These are phyloP conservation scores for Pogoniulus pusillus DNA, from an alignment of 2,797 vertebrate species.

Conservation along the genomic window DNA sequence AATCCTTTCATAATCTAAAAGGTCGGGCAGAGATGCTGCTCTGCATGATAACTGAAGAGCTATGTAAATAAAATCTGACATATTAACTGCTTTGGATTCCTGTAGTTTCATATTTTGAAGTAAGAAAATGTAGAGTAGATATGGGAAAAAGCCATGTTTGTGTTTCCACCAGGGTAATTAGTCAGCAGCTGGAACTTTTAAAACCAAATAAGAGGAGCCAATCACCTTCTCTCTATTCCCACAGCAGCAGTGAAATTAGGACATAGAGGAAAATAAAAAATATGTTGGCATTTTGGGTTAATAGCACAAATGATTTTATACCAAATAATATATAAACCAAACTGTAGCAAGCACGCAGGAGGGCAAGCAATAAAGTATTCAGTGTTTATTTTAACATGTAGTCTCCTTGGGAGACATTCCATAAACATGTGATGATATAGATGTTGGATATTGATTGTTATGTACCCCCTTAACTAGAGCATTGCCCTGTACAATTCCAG, in stretches of 20 bases:
- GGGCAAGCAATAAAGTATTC: not conserved
- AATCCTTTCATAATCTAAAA: constrained; percentile 34
- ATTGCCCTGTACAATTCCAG: not conserved
- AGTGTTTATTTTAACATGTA: constrained; percentile 10
- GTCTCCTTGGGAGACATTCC: not conserved
- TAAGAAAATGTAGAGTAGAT: constrained; percentile 15
- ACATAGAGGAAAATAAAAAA: constrained; percentile 34
- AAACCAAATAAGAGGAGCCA: constrained; percentile 13
- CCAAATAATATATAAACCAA: constrained; percentile 37
- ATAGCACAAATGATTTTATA: constrained; percentile 40
- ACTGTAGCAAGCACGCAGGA: not conserved
- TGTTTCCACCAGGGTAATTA: constrained; percentile 44
- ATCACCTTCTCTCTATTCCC: not conserved
- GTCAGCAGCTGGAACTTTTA: constrained; percentile 46
- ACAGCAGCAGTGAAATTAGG: constrained; percentile 22
- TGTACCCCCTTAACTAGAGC: not conserved
- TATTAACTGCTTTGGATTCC: constrained; percentile 41
- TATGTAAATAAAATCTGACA: constrained; percentile 57
- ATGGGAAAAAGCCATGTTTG: constrained; percentile 10
- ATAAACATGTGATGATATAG: not conserved
- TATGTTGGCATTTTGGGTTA: not conserved
- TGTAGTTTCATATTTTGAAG: constrained; percentile 51
- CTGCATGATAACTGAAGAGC: constrained; percentile 14
- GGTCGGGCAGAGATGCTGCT: constrained; percentile 24
- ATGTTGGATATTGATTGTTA: constrained; percentile 18